Evolutionary conservation across 1,140 invertebrate species (phyloP).

Genomic region (Lethrus apterus): DNA sequence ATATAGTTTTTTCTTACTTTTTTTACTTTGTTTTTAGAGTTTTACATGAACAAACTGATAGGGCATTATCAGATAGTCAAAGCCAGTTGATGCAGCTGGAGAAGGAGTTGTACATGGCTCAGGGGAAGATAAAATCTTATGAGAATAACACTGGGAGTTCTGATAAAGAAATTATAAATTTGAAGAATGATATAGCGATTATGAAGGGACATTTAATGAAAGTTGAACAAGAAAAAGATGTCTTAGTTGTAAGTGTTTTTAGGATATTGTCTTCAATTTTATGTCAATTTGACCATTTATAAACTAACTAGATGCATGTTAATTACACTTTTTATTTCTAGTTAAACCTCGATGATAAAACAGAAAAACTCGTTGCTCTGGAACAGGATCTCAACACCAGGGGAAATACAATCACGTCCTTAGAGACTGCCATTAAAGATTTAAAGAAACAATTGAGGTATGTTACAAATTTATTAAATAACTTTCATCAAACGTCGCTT

Average conservation of each 20-base stretch:
- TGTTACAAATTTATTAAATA: slow-evolving; percentile 17
- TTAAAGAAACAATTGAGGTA: slow-evolving; percentile 35
- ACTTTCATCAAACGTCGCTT: not conserved
- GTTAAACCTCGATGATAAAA: slow-evolving; percentile 39
- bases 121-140: slow-evolving; percentile 26
- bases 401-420: slow-evolving; percentile 19
- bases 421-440: slow-evolving; percentile 28
- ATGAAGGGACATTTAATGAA: slow-evolving; percentile 33
- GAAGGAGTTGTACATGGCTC: slow-evolving; percentile 28
- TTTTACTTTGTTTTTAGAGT: slow-evolving; percentile 25
- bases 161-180: slow-evolving; percentile 26
- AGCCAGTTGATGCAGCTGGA: slow-evolving; percentile 31
- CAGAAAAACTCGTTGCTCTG: slow-evolving; percentile 33
- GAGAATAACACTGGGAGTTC: slow-evolving; percentile 22
- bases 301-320: not conserved
- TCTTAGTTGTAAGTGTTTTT: slow-evolving; percentile 32
- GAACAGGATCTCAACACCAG: slow-evolving; percentile 31
- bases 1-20: not conserved
- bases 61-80: slow-evolving; percentile 34
- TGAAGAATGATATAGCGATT: slow-evolving; percentile 31
- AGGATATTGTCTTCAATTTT: not conserved
- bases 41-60: slow-evolving; percentile 40
- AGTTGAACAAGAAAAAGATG: slow-evolving; percentile 39
- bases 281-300: not conserved
- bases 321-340: slow-evolving; percentile 24